Base-by-base conservation (phyloP, 2,888 invertebrate species). In the Dastarcus helophoroides region DNA sequence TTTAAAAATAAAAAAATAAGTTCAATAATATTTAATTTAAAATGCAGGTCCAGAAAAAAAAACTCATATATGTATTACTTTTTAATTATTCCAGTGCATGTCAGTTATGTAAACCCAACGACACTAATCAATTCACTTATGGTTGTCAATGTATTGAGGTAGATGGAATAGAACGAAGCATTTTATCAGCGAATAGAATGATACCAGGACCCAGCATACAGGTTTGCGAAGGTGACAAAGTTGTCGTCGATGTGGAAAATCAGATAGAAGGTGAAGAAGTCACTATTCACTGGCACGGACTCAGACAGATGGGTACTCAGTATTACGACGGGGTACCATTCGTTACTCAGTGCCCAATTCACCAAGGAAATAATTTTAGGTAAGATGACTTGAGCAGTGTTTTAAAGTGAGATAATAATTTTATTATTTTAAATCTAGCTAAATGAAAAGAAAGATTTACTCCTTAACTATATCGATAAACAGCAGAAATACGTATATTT, bases 221-320 rank as follows among this genome's bases (percentile, higher is more conserved):
- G 65, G 88, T 86, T 10, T 88, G 88, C 56, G 79, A 85, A 54
- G 78, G 79, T 46, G 88, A 88, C 60, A 80, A 78, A 53, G 79
- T 88, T 7, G 78, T 85, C 11, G 71, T 86, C 24, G 85, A 85
- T 51, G 83, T 88, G 7, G 76, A 79, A 53, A 88, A 88, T 58
- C 76, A 78, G 42, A 76, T 88, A 72, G 79, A 80, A 48, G 82
- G 82, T 37, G 79, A 82, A 73, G 84, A 83, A 51, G 77, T 80
- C 7, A 80, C 83, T 29, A 73, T 89, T 39, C 89, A 89, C 56
- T 89, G 88, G 86, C 89, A 89, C 54, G 89, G 89, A 36, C 71
- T 85, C 48, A 79, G 74, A 68, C 84, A 84, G 53, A 68, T 73
- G 47, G 80, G 78, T 33, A 71, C 81, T 1, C 83, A 82, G 50